These are phyloP conservation scores for Antechinus stuartii DNA, from an alignment of 2,113 vertebrate species.

Conservation along the genomic window DNA sequence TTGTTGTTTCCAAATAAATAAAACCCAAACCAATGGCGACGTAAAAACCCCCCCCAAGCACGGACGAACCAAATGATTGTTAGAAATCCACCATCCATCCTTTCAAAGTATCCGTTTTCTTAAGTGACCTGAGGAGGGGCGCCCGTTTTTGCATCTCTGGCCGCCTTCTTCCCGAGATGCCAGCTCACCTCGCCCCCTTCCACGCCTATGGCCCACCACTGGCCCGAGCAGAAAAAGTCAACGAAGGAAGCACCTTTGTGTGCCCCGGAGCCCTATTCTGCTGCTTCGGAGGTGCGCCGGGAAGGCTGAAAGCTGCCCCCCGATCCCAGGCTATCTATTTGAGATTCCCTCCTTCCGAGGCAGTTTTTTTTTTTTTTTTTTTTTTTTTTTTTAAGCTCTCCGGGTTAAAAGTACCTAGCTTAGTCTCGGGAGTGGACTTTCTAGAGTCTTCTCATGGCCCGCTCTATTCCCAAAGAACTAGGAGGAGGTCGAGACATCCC, in stretches of 20 bases:
- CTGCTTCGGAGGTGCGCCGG: not conserved
- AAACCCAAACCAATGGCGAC: not conserved
- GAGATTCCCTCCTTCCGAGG: not conserved
- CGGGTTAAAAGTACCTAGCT: not conserved
- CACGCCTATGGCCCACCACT: not conserved
- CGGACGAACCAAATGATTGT: not conserved
- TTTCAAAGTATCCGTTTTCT: not conserved
- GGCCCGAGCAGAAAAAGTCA: not conserved
- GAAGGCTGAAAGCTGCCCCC: not conserved
- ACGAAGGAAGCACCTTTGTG: not conserved
- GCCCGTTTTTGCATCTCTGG: not conserved
- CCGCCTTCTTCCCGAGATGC: not conserved
- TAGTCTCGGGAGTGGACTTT: not conserved
- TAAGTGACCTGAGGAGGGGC: not conserved
- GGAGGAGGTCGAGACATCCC: not conserved
- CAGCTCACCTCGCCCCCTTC: not conserved
- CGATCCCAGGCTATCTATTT: not conserved
- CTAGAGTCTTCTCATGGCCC: not conserved
- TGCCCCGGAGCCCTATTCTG: not conserved
- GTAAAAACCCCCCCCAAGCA: not conserved
- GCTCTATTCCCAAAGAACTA: not conserved
- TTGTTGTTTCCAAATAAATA: not conserved
- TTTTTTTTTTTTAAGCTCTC: too few species aligned
- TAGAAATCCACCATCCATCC: not conserved
- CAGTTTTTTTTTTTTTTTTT: constrained; percentile 47